phyloP scores from a whole-genome alignment of 2,888 invertebrate species.

The Dascillus cervinus region DNA sequence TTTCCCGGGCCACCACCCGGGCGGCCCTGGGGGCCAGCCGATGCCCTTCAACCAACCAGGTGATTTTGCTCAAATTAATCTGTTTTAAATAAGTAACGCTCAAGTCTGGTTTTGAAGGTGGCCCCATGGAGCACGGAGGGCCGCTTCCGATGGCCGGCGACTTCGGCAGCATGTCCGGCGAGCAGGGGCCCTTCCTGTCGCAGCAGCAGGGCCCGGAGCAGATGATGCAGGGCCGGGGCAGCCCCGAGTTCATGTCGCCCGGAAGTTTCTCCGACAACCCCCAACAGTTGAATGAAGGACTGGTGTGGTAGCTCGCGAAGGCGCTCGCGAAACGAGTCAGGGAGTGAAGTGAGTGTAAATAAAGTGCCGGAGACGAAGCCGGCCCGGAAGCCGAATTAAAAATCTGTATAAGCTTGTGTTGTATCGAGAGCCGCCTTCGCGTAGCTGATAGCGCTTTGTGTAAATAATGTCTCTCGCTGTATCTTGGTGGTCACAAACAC shows the following conservation, averaged over 20 bases:
- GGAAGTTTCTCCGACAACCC: slow-evolving; percentile 61
- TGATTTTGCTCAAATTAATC: slow-evolving; percentile 32
- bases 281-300: slow-evolving; percentile 64
- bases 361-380: too few species aligned
- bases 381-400: too few species aligned
- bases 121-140: slow-evolving; percentile 63
- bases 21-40: slow-evolving; percentile 55
- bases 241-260: slow-evolving; percentile 63
- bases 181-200: slow-evolving; percentile 54
- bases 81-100: too few species aligned
- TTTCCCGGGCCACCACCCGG: slow-evolving; percentile 70
- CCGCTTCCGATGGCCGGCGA: slow-evolving; percentile 68
- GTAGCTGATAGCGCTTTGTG: too few species aligned
- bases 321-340: slow-evolving; percentile 43
- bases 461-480: too few species aligned
- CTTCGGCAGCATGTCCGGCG: slow-evolving; percentile 63
- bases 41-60: slow-evolving; percentile 73
- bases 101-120: slow-evolving; percentile 48
- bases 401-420: too few species aligned
- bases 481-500: too few species aligned
- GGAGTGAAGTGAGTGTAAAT: too few species aligned
- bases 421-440: too few species aligned
- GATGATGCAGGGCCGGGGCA: slow-evolving; percentile 59
- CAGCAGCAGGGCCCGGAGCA: slow-evolving; percentile 50
- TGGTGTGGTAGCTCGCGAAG: slow-evolving; percentile 61